A percentile compares a stretch with the other conserved stretches of the same genome.
phyloP scores from a whole-genome alignment of 2,888 invertebrate species.

The Leptinotarsa haldemani region DNA sequence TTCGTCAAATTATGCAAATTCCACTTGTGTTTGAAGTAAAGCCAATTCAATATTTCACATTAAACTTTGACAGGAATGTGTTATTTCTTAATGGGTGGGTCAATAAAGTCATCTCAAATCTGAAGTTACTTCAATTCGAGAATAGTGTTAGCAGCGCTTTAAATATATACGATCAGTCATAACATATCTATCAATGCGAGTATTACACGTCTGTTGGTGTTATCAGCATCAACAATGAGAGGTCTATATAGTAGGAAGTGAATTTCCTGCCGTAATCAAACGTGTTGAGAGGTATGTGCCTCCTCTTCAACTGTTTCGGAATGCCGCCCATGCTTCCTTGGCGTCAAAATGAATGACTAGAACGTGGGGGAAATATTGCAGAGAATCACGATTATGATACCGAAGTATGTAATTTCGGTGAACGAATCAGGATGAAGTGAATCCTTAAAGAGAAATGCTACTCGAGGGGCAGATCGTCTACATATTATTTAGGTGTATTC shows the following conservation, averaged over 20 bases:
- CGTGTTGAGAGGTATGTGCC: constrained; percentile 22
- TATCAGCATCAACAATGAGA: constrained; percentile 23
- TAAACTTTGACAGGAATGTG: too few species aligned
- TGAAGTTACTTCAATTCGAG: not conserved
- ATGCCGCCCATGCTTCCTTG: constrained; percentile 7
- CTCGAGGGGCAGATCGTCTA: too few species aligned
- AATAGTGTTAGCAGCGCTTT: not conserved
- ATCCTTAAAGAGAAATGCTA: too few species aligned
- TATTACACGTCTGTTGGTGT: constrained; percentile 2
- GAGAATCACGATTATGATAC: constrained; percentile 6
- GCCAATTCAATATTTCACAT: too few species aligned
- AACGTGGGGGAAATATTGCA: constrained; percentile 5
- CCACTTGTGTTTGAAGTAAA: too few species aligned
- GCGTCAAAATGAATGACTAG: constrained; percentile 3
- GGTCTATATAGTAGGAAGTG: constrained; percentile 23
- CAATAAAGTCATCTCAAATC: too few species aligned
- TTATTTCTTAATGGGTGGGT: too few species aligned
- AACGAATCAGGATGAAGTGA: not conserved
- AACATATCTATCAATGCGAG: not conserved
- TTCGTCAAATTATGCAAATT: too few species aligned
- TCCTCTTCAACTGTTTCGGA: constrained; percentile 1
- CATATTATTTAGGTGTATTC: too few species aligned
- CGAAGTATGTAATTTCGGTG: not conserved
- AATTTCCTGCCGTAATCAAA: constrained; percentile 20
- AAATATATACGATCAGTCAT: not conserved